phyloP scores from a whole-genome alignment of 2,113 vertebrate genomes.

The Pycnonotus jocosus region DNA sequence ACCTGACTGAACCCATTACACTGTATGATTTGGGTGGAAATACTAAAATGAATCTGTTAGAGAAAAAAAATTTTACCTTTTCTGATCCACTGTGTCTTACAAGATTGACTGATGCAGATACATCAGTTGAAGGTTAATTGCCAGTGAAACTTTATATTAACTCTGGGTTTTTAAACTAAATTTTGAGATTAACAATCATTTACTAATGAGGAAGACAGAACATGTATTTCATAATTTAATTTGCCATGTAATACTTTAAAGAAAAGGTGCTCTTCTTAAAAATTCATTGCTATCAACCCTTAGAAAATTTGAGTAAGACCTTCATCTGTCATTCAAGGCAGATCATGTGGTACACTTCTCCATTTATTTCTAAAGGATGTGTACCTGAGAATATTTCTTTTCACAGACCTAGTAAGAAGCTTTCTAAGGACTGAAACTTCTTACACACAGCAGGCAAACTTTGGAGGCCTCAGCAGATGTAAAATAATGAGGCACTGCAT shows the following conservation, averaged over 20 bases:
- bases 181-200: background rate
- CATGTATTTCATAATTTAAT: background rate
- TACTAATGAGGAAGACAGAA: background rate
- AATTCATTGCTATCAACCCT: background rate
- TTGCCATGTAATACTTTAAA: background rate
- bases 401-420: background rate
- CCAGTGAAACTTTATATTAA: background rate
- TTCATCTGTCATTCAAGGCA: background rate
- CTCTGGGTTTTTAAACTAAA: background rate
- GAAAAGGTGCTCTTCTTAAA: background rate
- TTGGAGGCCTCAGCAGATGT: background rate
- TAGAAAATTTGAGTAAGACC: background rate
- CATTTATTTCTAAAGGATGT: background rate
- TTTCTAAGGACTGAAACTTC: background rate
- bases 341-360: background rate
- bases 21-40: background rate
- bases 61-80: background rate
- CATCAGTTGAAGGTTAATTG: background rate
- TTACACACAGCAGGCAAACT: background rate
- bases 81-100: background rate
- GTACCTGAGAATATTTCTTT: background rate
- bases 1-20: background rate
- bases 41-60: background rate
- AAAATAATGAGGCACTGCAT: conserved; percentile 28
- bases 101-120: background rate